Percentiles rank a stretch among this genome's conserved stretches.
phyloP scores from a whole-genome alignment of 2,113 vertebrate species.

The Aldabrachelys gigantea region DNA sequence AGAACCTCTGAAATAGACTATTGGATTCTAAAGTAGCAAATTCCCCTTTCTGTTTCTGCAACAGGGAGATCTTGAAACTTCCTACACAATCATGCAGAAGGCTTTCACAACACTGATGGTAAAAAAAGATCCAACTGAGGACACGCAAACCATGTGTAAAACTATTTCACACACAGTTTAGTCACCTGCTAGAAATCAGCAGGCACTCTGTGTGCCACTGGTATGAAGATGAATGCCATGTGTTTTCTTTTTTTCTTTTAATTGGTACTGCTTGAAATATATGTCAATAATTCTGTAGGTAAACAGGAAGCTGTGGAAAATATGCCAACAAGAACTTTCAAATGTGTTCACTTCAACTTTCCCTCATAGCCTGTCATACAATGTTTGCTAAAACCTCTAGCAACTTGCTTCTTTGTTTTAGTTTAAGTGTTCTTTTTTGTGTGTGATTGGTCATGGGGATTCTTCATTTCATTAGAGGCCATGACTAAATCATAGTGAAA shows the following conservation, averaged over 20 bases:
- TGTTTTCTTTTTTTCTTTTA: slow-evolving; percentile 3
- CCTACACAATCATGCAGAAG: slow-evolving; percentile 37
- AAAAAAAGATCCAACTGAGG: slow-evolving; percentile 33
- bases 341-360: not conserved
- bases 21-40: not conserved
- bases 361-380: not conserved
- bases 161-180: slow-evolving; percentile 62
- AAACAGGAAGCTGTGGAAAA: slow-evolving; percentile 16
- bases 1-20: not conserved
- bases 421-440: not conserved
- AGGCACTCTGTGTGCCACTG: slow-evolving; percentile 30
- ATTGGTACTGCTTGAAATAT: not conserved
- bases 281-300: not conserved
- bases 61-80: slow-evolving; percentile 29
- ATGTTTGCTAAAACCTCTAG: not conserved
- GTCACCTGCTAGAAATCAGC: slow-evolving; percentile 51
- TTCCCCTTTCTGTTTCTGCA: not conserved
- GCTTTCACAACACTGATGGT: slow-evolving; percentile 22
- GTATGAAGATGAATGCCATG: slow-evolving; percentile 49
- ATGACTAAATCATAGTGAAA: not conserved
- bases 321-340: not conserved
- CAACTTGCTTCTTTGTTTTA: not conserved
- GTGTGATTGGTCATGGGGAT: not conserved
- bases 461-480: not conserved
- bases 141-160: slow-evolving; percentile 61